phyloP scores from a whole-genome alignment of 2,888 invertebrate species.

The Ectemnius cavifrons region DNA sequence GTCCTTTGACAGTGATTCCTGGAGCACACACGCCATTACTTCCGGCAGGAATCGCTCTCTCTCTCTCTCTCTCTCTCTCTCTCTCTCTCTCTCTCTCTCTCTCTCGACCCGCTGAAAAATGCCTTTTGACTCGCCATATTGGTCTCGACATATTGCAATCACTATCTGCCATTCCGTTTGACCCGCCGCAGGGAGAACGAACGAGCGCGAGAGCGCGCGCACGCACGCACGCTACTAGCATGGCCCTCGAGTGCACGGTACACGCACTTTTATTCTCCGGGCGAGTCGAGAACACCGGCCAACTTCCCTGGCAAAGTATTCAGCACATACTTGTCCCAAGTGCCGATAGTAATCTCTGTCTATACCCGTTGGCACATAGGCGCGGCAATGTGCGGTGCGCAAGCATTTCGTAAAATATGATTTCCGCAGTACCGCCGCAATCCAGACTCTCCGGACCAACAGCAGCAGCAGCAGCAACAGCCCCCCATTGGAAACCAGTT shows the following conservation, averaged over 20 bases:
- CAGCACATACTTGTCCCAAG: slow-evolving; percentile 34
- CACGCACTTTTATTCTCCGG: slow-evolving; percentile 3
- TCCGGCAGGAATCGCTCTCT: not conserved
- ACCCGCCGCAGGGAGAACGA: not conserved
- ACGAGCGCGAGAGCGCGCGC: too few species aligned
- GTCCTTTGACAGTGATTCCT: slow-evolving; percentile 2
- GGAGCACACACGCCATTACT: not conserved
- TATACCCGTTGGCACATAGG: not conserved
- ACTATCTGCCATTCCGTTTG: slow-evolving; percentile 6
- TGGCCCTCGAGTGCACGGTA: slow-evolving; percentile 5
- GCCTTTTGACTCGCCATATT: slow-evolving; percentile 2
- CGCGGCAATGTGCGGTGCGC: not conserved
- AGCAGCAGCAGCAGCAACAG: too few species aligned
- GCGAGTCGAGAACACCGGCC: not conserved
- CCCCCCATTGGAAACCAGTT: slow-evolving; percentile 50
- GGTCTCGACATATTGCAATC: not conserved
- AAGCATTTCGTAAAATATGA: slow-evolving; percentile 47
- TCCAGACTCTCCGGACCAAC: slow-evolving; percentile 12
- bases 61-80: not conserved
- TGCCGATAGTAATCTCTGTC: slow-evolving; percentile 41
- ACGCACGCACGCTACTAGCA: too few species aligned
- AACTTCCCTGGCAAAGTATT: slow-evolving; percentile 35
- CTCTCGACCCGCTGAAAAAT: not conserved
- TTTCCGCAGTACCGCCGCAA: slow-evolving; percentile 36
- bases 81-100: not conserved